Evolutionary conservation across 2,113 vertebrate species (phyloP).

Genomic region (Zosterops lateralis): DNA sequence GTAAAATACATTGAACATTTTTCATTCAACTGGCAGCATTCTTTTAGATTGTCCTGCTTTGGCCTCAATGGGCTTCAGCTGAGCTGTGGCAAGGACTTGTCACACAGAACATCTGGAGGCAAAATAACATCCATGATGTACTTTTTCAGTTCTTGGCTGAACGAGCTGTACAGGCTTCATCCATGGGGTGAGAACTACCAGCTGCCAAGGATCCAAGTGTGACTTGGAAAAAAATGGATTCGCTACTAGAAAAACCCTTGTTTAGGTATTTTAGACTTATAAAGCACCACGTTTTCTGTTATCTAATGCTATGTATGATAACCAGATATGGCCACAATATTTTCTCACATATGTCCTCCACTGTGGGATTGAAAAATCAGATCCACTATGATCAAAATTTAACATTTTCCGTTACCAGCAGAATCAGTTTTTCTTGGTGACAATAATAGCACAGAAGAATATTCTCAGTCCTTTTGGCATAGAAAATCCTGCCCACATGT

Average conservation of each 20-base stretch:
- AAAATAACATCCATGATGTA: not conserved
- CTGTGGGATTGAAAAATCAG: not conserved
- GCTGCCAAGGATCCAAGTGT: not conserved
- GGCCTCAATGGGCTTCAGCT: not conserved
- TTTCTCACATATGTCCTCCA: not conserved
- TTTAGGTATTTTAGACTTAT: not conserved
- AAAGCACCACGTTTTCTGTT: not conserved
- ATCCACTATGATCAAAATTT: not conserved
- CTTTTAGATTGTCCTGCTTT: not conserved
- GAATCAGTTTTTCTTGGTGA: not conserved
- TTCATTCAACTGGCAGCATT: not conserved
- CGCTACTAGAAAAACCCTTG: not conserved
- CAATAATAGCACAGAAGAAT: conserved; percentile 1
- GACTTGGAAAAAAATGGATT: not conserved
- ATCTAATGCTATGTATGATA: not conserved
- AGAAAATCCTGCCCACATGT: not conserved
- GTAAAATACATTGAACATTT: not conserved
- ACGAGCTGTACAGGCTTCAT: not conserved
- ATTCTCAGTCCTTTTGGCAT: not conserved
- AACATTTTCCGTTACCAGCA: not conserved
- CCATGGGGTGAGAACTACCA: not conserved
- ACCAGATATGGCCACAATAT: not conserved
- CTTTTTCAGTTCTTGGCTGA: not conserved
- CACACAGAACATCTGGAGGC: not conserved
- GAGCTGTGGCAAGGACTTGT: not conserved